Base-by-base conservation (phyloP, 2,113 vertebrate species). In the Onychostoma macrolepis region DNA sequence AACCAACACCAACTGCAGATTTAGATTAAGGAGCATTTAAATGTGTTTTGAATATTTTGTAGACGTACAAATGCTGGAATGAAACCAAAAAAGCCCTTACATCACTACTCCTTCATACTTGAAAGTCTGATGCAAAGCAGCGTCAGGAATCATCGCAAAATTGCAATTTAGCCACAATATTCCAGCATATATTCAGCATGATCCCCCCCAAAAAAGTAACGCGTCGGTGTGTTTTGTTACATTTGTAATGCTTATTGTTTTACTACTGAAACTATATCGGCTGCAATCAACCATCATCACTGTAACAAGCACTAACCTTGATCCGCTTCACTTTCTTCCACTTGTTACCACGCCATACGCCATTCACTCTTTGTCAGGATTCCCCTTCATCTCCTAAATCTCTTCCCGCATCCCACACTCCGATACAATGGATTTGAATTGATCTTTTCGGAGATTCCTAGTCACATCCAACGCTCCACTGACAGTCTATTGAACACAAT, bases 231-330 rank as follows among this genome's bases (percentile, higher is more conserved):
- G 21, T 36, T 69, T 28, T 41, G 10, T 21, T 24, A 67, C 4
- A 45, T 71, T 53, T 50, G 15, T 11, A 71, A 33, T 28, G 81
- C 11, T 4, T 45, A n/a, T 71, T 50, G 6, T 53, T 13, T 69
- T 63, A 48, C 61, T 48, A 45, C 8, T 4, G 8, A 82, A 50
- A 83, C 63, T 71, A 71, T 24, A 38, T 41, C 30, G 33, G 2
- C 33, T 12, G 28, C 7, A 69, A 9, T 83, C 63, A 15, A 12
- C 43, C 80, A 48, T 50, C 41, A 69, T 71, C 79, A 48, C 48
- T 21, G n/a, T 36, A 75, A 80, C 26, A 72, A 45, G 6, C 85
- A 94, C 95, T 92, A 80, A 96, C 94, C 95, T 96, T 92, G 92
- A 90, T 89, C 69, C 82, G 87, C 86, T 92, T 90, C 50, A 92